A percentile compares a stretch with the other conserved stretches of the same genome.
Evolutionary conservation across 2,113 vertebrate genomes (phyloP).

Genomic region (Dipodomys spectabilis): DNA sequence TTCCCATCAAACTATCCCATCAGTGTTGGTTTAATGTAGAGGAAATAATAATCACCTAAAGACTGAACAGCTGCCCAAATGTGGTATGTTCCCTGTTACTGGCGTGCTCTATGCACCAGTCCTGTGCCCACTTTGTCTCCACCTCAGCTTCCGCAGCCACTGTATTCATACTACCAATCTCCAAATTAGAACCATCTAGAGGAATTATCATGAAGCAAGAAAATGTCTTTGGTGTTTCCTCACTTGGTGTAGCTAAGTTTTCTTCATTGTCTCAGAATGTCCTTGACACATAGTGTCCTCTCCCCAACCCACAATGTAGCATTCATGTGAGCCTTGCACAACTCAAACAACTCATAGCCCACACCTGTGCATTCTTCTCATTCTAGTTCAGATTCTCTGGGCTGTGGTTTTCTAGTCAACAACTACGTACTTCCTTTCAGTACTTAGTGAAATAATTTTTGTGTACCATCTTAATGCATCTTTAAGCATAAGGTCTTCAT

Average conservation of each 20-base stretch:
- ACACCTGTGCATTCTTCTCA: background rate
- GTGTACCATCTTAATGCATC: background rate
- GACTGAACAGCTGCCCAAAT: background rate
- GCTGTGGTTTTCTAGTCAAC: background rate
- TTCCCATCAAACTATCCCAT: conserved; percentile 26
- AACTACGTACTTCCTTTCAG: background rate
- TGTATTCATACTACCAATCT: background rate
- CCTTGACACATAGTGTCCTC: too few relatives aligned
- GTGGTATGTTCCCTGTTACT: background rate
- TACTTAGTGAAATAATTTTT: background rate
- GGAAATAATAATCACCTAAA: background rate
- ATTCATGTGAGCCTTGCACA: background rate
- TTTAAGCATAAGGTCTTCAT: background rate
- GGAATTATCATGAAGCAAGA: background rate
- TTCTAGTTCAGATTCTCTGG: background rate
- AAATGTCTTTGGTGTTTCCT: background rate
- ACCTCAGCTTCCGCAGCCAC: background rate
- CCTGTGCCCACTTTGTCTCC: background rate
- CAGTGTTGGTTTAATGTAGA: conserved; percentile 39
- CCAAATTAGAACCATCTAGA: background rate
- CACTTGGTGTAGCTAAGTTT: background rate
- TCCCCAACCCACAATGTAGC: rapidly evolving
- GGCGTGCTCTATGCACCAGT: background rate
- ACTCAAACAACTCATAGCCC: background rate
- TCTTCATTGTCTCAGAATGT: background rate